Base-by-base conservation (phyloP, 2,888 invertebrate species). In the Notodromas monacha region DNA sequence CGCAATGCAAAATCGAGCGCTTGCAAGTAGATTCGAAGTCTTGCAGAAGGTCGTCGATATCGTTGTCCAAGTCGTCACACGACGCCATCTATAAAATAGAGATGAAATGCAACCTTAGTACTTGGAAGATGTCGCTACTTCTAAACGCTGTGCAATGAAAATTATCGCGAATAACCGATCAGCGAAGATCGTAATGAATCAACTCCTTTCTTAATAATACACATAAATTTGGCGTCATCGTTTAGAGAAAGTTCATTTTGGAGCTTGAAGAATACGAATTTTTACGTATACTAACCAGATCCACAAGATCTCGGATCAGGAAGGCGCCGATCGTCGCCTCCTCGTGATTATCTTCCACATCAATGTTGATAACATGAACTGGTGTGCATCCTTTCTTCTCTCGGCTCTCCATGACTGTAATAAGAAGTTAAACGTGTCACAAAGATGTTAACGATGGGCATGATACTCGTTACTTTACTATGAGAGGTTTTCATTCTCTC, bases 321-420 rank as follows among this genome's bases (percentile, higher is more conserved):
- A 92, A 89, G 16, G 96, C 92, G 38, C 96, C 96, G 44, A 96
- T 68, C 3, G 92, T 81, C 1, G 96, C 96, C 51, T 99, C 96
- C 50, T 99, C 96, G 39, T 92, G 84, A 53, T 96, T 99, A 55
- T 99, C 96, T 49, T 81, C 84, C 41, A 99, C 86, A 47, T 99
- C 96, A 40, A 99, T 68, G 49, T 99, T 99, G 33, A 99, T 69
- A 27, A 99, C 65, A 55, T 99, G 96, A 3, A 77, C 84, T 4
- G 79, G 72, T 31, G 74, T 68, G 50, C 73, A 74, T 40, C 67
- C 62, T 30, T 65, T 60, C 1, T 70, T 67, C 32, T 68, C 63
- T 43, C 69, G 59, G 15, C 60, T 65, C 39, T 79, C 74, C 61
- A 79, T 41, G 35, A 42, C 45, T 47, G 32, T 11, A 30, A 21